phyloP scores from a whole-genome alignment of 2,113 vertebrate species.

The Ptilonorhynchus violaceus region DNA sequence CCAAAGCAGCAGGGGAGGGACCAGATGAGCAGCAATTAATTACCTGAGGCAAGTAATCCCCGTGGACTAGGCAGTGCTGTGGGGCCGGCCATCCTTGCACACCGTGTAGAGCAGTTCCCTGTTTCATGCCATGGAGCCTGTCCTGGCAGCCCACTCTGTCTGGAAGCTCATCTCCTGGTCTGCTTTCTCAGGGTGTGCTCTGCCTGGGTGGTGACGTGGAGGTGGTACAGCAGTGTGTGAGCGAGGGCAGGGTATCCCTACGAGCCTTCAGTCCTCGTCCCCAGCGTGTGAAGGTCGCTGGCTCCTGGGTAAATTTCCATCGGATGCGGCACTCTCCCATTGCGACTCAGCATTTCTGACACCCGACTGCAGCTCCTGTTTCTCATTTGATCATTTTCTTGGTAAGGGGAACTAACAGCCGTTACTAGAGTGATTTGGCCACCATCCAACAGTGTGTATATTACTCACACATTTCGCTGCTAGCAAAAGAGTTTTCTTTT shows the following conservation, averaged over 20 bases:
- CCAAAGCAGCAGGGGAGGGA: neutral
- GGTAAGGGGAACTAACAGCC: conserved; percentile 21
- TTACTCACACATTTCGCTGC: conserved; percentile 49
- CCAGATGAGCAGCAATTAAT: neutral
- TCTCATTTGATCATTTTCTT: conserved; percentile 30
- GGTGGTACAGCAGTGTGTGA: neutral
- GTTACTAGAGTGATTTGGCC: conserved; percentile 60
- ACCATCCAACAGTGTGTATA: conserved; percentile 18
- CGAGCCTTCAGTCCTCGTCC: neutral
- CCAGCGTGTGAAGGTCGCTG: neutral
- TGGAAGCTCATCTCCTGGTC: neutral
- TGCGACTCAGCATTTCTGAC: conserved; percentile 53
- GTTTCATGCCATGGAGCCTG: neutral
- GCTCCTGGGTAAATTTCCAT: conserved; percentile 63
- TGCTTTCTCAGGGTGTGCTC: neutral
- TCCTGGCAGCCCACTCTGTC: neutral
- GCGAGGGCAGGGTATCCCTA: neutral
- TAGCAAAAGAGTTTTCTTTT: conserved; percentile 27
- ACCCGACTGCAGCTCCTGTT: conserved; percentile 25
- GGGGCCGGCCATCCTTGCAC: neutral
- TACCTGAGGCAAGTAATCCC: neutral
- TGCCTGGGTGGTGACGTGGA: neutral
- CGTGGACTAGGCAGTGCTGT: neutral
- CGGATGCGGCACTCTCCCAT: neutral
- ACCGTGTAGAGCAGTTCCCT: neutral